Evolutionary conservation across 1,140 invertebrate species (phyloP).

Genomic region (Cyclina sinensis): DNA sequence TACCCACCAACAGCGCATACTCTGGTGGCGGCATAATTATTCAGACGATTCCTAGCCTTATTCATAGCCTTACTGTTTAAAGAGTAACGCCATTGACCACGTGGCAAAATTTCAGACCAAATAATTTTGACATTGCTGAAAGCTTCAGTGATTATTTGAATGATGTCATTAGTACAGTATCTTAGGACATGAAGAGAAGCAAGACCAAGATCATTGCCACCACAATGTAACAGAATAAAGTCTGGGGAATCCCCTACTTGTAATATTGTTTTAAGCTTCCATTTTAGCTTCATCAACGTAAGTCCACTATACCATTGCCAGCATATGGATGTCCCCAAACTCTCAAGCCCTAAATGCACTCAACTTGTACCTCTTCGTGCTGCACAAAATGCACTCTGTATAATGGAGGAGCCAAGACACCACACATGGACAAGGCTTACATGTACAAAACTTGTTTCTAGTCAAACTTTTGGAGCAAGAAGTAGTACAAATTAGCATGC

Average conservation of each 20-base stretch:
- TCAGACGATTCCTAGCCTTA: too few species aligned
- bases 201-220: constrained; percentile 22
- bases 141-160: background rate
- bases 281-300: too few species aligned
- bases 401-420: constrained; percentile 18
- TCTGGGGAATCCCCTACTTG: too few species aligned
- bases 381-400: constrained; percentile 6
- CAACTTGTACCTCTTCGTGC: too few species aligned
- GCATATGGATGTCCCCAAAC: background rate
- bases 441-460: background rate
- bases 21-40: too few species aligned
- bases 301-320: constrained; percentile 25
- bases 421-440: background rate
- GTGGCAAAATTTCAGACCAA: constrained; percentile 52
- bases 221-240: constrained; percentile 41
- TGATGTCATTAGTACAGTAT: background rate
- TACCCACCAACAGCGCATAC: too few species aligned
- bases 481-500: background rate
- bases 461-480: background rate
- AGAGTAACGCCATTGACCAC: background rate
- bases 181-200: too few species aligned
- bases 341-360: background rate
- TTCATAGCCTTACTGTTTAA: too few species aligned
- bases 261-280: too few species aligned
- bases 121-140: constrained; percentile 16